Base-by-base conservation (phyloP, 2,888 invertebrate genomes). In the Dascillus cervinus region DNA sequence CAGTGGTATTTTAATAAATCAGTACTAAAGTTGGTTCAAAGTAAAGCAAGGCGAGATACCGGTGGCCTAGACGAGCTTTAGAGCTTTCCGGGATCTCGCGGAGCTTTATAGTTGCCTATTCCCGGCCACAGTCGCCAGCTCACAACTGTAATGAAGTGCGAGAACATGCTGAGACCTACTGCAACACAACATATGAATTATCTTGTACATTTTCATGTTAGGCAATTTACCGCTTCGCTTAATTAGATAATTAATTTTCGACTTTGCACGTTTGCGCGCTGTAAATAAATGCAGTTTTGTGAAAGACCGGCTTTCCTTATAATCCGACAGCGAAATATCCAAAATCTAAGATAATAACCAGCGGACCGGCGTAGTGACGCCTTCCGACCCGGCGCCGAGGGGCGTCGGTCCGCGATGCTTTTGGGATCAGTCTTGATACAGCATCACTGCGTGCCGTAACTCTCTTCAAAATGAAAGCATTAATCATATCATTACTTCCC, bases 341-440 rank as follows among this genome's bases (percentile, higher is more conserved):
- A 37, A 47, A 50, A 49, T 54, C 52, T 53, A 52, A 55, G 55
- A 57, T 56, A 56, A 59, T 59, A 58, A 57, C 53, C 50, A 49
- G 46, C 52, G 60, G 60, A 62, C 60, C 59, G 61, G 63, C 61
- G 60, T 60, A 59, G 55, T 58, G 60, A 60, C 60, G 61, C 57
- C 59, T 58, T 52, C 56, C 53, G 52, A 53, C 56, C 56, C 53
- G 61, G 55, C 58, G 62, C 58, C 59, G 54, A 52, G 58, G n/a
- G 60, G 58, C 58, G 58, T 57, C 60, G 58, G 51, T 56, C 49
- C 47, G 38, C 47, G 46, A 41, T 41, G 49, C 48, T 43, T 46
- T 47, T 32, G 30, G 42, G 42, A 35, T 45, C 46, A 45, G 44
- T 46, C 37, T 37, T 26, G 34, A 30, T 27, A 39, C 41, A 36